These are phyloP conservation scores for Congeria kusceri DNA, from an alignment of 2,888 invertebrate species.

Conservation along the genomic window DNA sequence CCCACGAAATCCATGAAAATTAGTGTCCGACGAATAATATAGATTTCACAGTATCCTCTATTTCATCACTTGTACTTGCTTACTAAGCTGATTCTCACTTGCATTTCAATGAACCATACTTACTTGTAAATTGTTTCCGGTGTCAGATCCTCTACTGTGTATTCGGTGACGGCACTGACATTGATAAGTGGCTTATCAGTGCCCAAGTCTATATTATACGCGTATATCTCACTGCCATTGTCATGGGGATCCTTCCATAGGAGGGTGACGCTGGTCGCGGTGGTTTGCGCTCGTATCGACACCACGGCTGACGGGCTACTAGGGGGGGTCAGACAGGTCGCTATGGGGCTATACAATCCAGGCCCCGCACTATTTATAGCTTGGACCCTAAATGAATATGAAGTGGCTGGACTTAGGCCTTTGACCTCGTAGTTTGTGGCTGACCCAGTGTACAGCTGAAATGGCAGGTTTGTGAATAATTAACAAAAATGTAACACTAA, in stretches of 20 bases:
- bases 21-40: too few relatives aligned
- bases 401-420: constrained; percentile 91
- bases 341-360: constrained; percentile 90
- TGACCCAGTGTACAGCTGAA: constrained; percentile 83
- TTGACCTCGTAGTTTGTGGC: constrained; percentile 88
- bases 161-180: constrained; percentile 83
- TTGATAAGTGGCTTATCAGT: constrained; percentile 76
- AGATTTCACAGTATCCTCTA: too few relatives aligned
- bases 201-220: constrained; percentile 91
- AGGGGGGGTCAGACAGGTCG: constrained; percentile 91
- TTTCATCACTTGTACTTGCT: too few relatives aligned
- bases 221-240: constrained; percentile 91
- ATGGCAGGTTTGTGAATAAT: constrained; percentile 2
- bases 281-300: constrained; percentile 86
- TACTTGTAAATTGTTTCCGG: constrained; percentile 92
- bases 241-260: constrained; percentile 91
- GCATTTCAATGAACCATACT: constrained; percentile 49
- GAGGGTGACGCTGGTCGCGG: constrained; percentile 88
- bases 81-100: too few relatives aligned
- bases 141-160: constrained; percentile 89
- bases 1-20: too few relatives aligned
- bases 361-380: constrained; percentile 93
- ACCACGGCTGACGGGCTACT: constrained; percentile 91
- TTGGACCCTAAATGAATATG: constrained; percentile 92
- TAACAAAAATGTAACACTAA: too few relatives aligned